phyloP scores from a whole-genome alignment of 2,888 invertebrate species.

The Papilio gigon region DNA sequence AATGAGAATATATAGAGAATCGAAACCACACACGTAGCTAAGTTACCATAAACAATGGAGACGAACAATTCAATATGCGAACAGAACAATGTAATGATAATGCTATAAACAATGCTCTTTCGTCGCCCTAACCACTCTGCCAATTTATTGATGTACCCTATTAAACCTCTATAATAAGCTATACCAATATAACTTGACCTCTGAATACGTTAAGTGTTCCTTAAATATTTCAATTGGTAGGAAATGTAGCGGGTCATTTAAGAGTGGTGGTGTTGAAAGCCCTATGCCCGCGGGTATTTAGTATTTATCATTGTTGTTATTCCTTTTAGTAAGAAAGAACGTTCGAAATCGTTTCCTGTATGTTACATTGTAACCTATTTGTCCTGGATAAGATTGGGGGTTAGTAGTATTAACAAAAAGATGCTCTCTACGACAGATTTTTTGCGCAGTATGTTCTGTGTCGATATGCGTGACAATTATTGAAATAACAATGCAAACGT shows the following conservation, averaged over 20 bases:
- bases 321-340: conserved; percentile 61
- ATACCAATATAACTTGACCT: conserved; percentile 59
- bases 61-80: conserved; percentile 81
- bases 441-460: no score
- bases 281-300: conserved; percentile 68
- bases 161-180: conserved; percentile 72
- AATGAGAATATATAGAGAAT: conserved; percentile 33
- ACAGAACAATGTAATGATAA: conserved; percentile 79
- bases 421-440: no score
- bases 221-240: conserved; percentile 43
- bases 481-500: no score
- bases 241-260: conserved; percentile 53
- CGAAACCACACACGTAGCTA: conserved; percentile 74
- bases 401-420: no score
- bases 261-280: conserved; percentile 54
- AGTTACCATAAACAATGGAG: conserved; percentile 72
- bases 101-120: conserved; percentile 77
- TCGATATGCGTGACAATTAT: no score
- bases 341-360: conserved; percentile 39
- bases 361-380: conserved; percentile 21
- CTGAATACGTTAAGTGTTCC: conserved; percentile 49
- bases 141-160: conserved; percentile 77
- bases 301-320: conserved; percentile 74
- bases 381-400: no score
- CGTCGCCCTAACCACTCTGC: conserved; percentile 78